Base-by-base conservation (phyloP, 2,888 invertebrate species). In the Mesoligia furuncula region DNA sequence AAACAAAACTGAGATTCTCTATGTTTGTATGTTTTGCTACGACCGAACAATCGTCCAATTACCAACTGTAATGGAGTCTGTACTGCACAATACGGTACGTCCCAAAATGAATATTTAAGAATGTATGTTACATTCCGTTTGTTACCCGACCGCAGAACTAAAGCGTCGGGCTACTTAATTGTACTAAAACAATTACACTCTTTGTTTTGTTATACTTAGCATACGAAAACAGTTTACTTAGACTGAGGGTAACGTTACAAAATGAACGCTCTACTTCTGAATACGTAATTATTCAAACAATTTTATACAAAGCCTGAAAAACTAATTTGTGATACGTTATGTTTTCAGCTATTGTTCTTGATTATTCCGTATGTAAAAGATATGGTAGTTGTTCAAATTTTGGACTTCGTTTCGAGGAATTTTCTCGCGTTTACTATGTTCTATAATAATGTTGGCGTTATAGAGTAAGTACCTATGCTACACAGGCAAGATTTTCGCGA, bases 151-250 rank as follows among this genome's bases (percentile, higher is more conserved):
- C 78, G 51, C 81, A 77, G 70, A 84, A 85, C 89, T 84, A 80
- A 86, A 85, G 17, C 75, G 45, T 79, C 75, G 79, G 77, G 79
- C 84, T 81, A 84, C 84, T 59, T 85, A 84, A 84, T 79, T 85
- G 75, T 85, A 80, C 80, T 79, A 79, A 85, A 86, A 89, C 86
- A 89, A 85, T 87, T 80, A 89, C 31, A 79, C 70, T 82, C 85
- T 77, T 86, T 90, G 89, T 90, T 88, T 84, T 90, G 80, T 80
- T 89, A 81, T 59, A 81, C 82, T 89, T 85, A 85, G 85, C 89
- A 89, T 87, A 87, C 71, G 81, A 90, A 89, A 89, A 86, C 88
- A 87, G 85, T 90, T 88, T 89, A 83, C 85, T 85, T 78, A 81
- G 70, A 79, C 75, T 68, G 78, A 75, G 78, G 75, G 82, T 78